These are phyloP conservation scores for Trissoscelio sp. DNA, from an alignment of 2,888 invertebrate genomes.

Conservation along the genomic window DNA sequence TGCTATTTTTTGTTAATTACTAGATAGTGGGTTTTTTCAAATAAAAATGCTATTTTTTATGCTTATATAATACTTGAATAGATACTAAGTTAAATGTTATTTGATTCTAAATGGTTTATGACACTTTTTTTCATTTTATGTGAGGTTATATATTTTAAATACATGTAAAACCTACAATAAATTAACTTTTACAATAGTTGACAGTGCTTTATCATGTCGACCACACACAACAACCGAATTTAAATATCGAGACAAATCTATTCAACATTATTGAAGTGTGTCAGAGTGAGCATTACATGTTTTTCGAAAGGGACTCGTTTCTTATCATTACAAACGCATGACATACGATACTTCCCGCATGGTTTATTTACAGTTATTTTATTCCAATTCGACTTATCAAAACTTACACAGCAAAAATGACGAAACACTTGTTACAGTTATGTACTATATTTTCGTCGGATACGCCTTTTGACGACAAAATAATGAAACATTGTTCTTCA, in stretches of 20 bases:
- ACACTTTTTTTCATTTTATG: too few species aligned
- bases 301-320: slow-evolving; percentile 56
- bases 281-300: slow-evolving; percentile 54
- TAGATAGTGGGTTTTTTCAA: too few species aligned
- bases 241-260: slow-evolving; percentile 45
- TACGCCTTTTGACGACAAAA: slow-evolving; percentile 2
- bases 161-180: slow-evolving; percentile 13
- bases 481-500: slow-evolving; percentile 5
- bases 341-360: slow-evolving; percentile 58
- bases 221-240: slow-evolving; percentile 42
- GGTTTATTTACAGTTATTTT: slow-evolving; percentile 64
- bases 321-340: slow-evolving; percentile 62
- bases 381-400: slow-evolving; percentile 61
- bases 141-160: slow-evolving; percentile 1
- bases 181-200: slow-evolving; percentile 39
- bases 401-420: slow-evolving; percentile 37
- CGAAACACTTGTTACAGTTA: slow-evolving; percentile 50
- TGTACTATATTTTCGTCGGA: slow-evolving; percentile 27
- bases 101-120: too few species aligned
- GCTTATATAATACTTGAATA: too few species aligned
- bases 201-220: slow-evolving; percentile 12
- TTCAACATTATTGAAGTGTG: slow-evolving; percentile 56
- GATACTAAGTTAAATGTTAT: too few species aligned
- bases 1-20: too few species aligned
- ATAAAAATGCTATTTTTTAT: too few species aligned